Evolutionary conservation across 2,113 vertebrate species (phyloP), one percentile per base, ranked within the genome.

Genomic region (Cyphomyrus discorhynchus): DNA sequence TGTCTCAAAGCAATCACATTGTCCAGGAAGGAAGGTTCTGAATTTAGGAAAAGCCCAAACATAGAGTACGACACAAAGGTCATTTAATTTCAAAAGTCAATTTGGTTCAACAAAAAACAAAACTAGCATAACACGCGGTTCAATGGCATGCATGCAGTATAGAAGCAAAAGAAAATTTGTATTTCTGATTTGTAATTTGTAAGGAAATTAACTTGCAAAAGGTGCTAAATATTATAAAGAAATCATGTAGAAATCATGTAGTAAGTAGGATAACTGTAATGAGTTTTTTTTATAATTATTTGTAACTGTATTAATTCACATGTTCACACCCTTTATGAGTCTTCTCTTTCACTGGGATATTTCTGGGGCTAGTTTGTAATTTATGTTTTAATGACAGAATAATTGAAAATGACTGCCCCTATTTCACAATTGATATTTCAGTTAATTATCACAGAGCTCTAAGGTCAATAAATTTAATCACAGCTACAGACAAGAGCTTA

Each of bases 381-480:
- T 80, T 46, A 90, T 13, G 82, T 70, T 83, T 80, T 89, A 89
- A 70, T 50, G 83, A 89, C 66, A 58, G 84, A 91, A 77, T 89
- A 91, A 90, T 86, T 91, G 88, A 86, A 88, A 90, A 74, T 21
- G 74, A 89, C 46, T 86, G 88, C 24, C 84, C 24, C 74, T 89
- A 77, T 90, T 70, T 88, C 45, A 83, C 80, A 89, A 85, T 86
- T 92, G 56, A 88, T 91, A 53, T 83, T 88, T 87, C 85, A 80
- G 74, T 92, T 89, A 90, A 91, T 92, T 88, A 85, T 87, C 83
- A 88, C 42, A 77, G 80, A 74, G 86, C 86, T 82, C 50, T 90
- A 62, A 88, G 90, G 90, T 90, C 89, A 92, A 87, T 88, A 87
- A 52, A 84, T 90, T 56, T 82, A 77, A 91, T 90, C 66, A 90